phyloP scores from a whole-genome alignment of 2,888 invertebrate species.

The Desoria tigrina region DNA sequence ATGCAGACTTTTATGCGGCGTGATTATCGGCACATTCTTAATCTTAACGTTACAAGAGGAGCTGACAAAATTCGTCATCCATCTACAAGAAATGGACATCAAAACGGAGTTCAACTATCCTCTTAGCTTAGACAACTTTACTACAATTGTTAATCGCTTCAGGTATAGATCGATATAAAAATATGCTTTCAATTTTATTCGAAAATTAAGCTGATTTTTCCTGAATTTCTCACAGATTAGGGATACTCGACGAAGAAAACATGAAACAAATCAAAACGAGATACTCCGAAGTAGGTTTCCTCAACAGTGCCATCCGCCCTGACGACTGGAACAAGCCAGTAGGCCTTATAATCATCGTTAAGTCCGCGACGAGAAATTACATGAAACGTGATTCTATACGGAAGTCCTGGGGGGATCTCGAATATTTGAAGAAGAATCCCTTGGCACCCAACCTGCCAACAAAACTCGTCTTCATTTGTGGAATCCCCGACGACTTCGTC shows the following conservation, averaged over 20 bases:
- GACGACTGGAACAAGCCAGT: neutral
- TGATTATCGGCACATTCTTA: too few relatives aligned
- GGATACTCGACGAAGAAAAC: too few relatives aligned
- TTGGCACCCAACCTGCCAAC: conserved; percentile 19
- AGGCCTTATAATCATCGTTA: conserved; percentile 65
- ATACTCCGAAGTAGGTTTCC: conserved; percentile 6
- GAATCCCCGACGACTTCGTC: conserved; percentile 11
- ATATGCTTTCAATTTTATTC: too few relatives aligned
- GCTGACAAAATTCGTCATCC: too few relatives aligned
- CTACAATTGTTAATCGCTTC: conserved; percentile 11
- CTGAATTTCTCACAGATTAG: too few relatives aligned
- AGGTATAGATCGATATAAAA: too few relatives aligned
- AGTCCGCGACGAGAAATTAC: conserved; percentile 69
- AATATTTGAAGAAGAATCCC: conserved; percentile 18
- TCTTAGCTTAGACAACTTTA: conserved; percentile 24
- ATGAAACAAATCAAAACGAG: neutral
- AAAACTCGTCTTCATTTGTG: conserved; percentile 46
- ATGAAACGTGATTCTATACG: conserved; percentile 69
- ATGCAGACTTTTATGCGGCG: too few relatives aligned
- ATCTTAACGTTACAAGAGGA: too few relatives aligned
- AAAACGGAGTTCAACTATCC: conserved; percentile 21
- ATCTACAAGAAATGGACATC: conserved; percentile 25
- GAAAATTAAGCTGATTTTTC: too few relatives aligned
- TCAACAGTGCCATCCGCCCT: neutral
- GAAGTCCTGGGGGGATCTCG: conserved; percentile 68